Conservation (phyloP, 2,888 invertebrate genomes). For the Peribatodes rhomboidaria region DNA sequence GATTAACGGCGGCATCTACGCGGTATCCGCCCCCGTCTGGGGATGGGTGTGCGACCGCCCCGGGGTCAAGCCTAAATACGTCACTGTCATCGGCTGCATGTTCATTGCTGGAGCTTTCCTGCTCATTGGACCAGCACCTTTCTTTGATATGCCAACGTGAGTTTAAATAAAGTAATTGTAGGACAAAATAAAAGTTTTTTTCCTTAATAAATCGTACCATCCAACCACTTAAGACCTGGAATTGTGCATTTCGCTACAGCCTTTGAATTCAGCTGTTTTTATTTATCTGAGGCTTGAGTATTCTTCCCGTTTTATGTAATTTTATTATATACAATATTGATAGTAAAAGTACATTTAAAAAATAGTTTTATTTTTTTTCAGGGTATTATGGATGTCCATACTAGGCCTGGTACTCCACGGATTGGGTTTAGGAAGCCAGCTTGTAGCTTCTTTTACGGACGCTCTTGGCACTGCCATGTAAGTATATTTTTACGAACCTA, state of each 20-base stretch:
- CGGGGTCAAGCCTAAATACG: slow-evolving; percentile 88
- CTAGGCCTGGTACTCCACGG: slow-evolving; percentile 92
- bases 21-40: slow-evolving; percentile 92
- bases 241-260: no score
- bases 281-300: no score
- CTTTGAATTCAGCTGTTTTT: no score
- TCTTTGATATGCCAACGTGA: slow-evolving; percentile 89
- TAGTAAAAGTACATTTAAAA: no score
- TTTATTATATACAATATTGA: no score
- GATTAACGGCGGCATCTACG: slow-evolving; percentile 93
- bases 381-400: slow-evolving; percentile 89
- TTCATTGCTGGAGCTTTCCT: slow-evolving; percentile 90
- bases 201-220: no score
- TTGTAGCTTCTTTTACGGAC: slow-evolving; percentile 95
- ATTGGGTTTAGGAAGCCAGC: slow-evolving; percentile 93
- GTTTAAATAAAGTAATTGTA: no score
- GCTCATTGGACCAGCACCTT: slow-evolving; percentile 93
- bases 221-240: no score
- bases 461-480: slow-evolving; percentile 93
- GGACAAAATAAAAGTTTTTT: no score
- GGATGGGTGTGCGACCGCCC: slow-evolving; percentile 93
- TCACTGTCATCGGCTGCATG: slow-evolving; percentile 89
- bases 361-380: no score
- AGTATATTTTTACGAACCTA: slow-evolving; percentile 66
- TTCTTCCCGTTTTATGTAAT: no score